A percentile compares a stretch with the other conserved stretches of the same genome.
These are phyloP conservation scores for Rotaria magnacalcarata DNA, from an alignment of 2,888 invertebrate genomes.

Conservation along the genomic window DNA sequence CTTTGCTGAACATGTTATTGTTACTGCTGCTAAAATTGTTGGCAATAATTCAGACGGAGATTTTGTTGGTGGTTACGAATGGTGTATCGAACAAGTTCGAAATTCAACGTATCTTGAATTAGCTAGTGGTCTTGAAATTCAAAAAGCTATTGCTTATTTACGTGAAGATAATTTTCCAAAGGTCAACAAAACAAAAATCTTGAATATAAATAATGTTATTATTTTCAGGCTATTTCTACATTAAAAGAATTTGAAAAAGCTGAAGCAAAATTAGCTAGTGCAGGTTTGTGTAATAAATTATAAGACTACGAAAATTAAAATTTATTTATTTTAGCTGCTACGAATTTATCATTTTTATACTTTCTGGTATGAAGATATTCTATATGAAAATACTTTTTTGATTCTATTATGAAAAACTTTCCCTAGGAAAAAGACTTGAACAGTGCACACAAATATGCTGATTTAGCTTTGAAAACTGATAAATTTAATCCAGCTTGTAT, in stretches of 20 bases:
- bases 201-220: too few species aligned
- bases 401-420: slow-evolving; percentile 41
- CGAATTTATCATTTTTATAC: slow-evolving; percentile 78
- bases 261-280: slow-evolving; percentile 74
- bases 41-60: slow-evolving; percentile 72
- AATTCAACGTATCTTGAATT: slow-evolving; percentile 77
- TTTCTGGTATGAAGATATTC: slow-evolving; percentile 65
- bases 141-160: slow-evolving; percentile 78
- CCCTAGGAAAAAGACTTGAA: slow-evolving; percentile 72
- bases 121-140: slow-evolving; percentile 81
- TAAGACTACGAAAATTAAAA: too few species aligned
- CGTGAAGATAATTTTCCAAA: slow-evolving; percentile 72
- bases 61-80: slow-evolving; percentile 63
- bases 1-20: slow-evolving; percentile 75
- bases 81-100: slow-evolving; percentile 86
- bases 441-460: slow-evolving; percentile 73
- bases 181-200: slow-evolving; percentile 49
- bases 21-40: slow-evolving; percentile 81
- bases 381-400: background rate
- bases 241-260: slow-evolving; percentile 79
- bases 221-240: slow-evolving; percentile 70
- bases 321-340: slow-evolving; percentile 65
- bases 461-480: slow-evolving; percentile 71
- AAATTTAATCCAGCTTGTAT: slow-evolving; percentile 70
- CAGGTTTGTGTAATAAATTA: slow-evolving; percentile 53